Base-by-base conservation (phyloP, 2,113 vertebrate genomes). In the Myotis yumanensis region DNA sequence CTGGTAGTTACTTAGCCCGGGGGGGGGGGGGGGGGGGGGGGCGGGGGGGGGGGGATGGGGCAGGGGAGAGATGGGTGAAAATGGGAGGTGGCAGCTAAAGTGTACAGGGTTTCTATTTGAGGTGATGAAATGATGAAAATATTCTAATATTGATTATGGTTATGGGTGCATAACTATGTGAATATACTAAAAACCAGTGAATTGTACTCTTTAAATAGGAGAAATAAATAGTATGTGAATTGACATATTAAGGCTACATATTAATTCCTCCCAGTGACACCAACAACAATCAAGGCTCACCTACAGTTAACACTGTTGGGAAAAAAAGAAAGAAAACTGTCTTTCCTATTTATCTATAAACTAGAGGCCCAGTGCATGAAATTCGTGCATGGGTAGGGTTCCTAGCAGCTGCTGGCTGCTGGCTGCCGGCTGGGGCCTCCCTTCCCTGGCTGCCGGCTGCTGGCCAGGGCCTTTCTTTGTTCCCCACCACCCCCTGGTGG, bases 1-100 rank as follows among this genome's bases (percentile, higher is more conserved):
- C 10, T 46, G 85, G n/a, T 35, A 8, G 51, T 71, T 71, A 80
- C 75, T 80, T 37, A 48, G 66, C 32, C 18, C 51, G 51, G 16
- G 18, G 7, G 0, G 18, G 7, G 0, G 51, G 16, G 18, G 7
- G 0, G 51, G 16, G 18, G 7, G 0, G 51, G 16, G 18, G 7
- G 0, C 51, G 51, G 16, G 18, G 7, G 0, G 51, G 16, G 18
- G 7, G 0, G 1, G 48, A 3, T 7, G 5, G 3, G 37, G 11
- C 14, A 16, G 51, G 11, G 22, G n/a, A 5, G 17, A 71, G 30
- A 73, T 2, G 7, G n/a, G 11, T 52, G 23, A 28, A 86, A 43
- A 69, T 14, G 15, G 20, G 12, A 62, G n/a, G 30, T 62, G 20
- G 79, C 1, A 51, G 59, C 28, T 72, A 37, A 77, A 90, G n/a